Percentiles rank a stretch among this genome's conserved stretches.
phyloP scores from a whole-genome alignment of 1,140 invertebrate species.

The Lasaia peninsularis region DNA sequence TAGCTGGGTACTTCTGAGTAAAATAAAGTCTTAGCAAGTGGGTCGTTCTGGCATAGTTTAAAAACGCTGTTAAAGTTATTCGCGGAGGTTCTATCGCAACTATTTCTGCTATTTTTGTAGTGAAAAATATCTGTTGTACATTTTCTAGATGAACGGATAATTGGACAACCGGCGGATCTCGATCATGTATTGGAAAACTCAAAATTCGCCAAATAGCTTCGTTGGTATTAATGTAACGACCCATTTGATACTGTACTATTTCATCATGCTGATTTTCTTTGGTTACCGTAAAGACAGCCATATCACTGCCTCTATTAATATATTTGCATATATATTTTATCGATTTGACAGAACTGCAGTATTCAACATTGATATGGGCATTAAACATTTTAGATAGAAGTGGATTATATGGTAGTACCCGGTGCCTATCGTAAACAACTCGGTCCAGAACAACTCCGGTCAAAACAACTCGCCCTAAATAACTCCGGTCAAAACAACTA shows the following conservation, averaged over 20 bases:
- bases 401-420: too few species aligned
- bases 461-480: too few species aligned
- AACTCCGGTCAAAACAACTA: too few species aligned
- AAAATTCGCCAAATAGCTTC: slow-evolving; percentile 22
- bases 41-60: slow-evolving; percentile 21
- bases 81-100: slow-evolving; percentile 11
- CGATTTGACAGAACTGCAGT: background rate
- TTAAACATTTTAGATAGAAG: background rate
- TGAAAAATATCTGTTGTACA: slow-evolving; percentile 20
- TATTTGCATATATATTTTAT: background rate
- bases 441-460: too few species aligned
- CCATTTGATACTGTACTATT: background rate
- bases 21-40: slow-evolving; percentile 22
- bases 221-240: background rate
- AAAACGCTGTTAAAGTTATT: slow-evolving; percentile 26
- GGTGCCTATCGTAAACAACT: too few species aligned
- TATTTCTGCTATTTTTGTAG: slow-evolving; percentile 4
- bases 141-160: slow-evolving; percentile 21
- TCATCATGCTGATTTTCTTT: slow-evolving; percentile 10
- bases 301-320: slow-evolving; percentile 21
- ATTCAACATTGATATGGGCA: background rate
- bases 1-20: slow-evolving; percentile 27
- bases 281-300: slow-evolving; percentile 17
- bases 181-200: slow-evolving; percentile 26
- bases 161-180: slow-evolving; percentile 21